phyloP scores from a whole-genome alignment of 2,888 invertebrate species.

The Ecliptopera silaceata region DNA sequence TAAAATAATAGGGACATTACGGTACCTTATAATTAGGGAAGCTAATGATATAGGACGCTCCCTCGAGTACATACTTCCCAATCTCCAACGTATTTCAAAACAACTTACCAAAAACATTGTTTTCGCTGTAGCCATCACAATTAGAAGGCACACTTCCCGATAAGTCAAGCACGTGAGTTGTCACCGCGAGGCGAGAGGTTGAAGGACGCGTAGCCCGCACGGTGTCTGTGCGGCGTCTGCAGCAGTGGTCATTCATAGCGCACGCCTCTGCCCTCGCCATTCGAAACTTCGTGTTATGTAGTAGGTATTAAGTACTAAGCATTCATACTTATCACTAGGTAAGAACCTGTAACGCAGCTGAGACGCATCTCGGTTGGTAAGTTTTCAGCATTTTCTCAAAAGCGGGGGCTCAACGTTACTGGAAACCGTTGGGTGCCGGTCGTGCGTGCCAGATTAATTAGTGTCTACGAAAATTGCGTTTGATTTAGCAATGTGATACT shows the following conservation, averaged over 20 bases:
- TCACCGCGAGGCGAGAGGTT: slow-evolving; percentile 29
- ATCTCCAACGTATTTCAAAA: background rate
- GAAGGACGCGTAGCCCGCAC: slow-evolving; percentile 57
- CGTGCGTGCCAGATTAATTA: no score
- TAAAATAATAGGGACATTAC: no score
- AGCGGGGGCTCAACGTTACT: no score
- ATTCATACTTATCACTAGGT: slow-evolving; percentile 5
- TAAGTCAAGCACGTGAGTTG: slow-evolving; percentile 32
- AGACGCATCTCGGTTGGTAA: background rate
- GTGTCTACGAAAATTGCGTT: no score
- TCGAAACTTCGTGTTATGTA: slow-evolving; percentile 23
- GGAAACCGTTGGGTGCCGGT: no score
- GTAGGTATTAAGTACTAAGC: background rate
- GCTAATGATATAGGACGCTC: no score
- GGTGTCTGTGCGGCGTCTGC: slow-evolving; percentile 68
- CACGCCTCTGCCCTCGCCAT: slow-evolving; percentile 31
- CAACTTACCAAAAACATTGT: slow-evolving; percentile 39
- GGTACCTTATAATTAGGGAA: background rate
- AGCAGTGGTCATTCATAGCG: slow-evolving; percentile 48
- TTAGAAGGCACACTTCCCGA: slow-evolving; percentile 26
- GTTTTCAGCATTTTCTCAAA: background rate
- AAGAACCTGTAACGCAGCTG: background rate
- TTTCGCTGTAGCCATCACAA: slow-evolving; percentile 19
- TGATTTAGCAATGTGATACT: no score
- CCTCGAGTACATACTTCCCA: no score